These are phyloP conservation scores for Synergus itoensis DNA, from an alignment of 2,888 invertebrate genomes.

Conservation along the genomic window DNA sequence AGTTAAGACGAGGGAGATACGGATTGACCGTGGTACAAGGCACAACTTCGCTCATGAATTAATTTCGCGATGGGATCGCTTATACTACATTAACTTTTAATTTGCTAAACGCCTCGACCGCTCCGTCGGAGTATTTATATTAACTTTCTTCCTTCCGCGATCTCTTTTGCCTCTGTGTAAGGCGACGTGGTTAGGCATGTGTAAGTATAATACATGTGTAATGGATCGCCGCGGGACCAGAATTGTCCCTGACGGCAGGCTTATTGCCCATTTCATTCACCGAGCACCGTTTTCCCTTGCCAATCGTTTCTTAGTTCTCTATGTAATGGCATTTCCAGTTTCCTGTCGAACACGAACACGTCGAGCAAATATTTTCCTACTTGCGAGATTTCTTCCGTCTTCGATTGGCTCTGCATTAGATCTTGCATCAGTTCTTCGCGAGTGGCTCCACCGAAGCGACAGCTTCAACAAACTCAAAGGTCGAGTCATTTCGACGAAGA, in stretches of 20 bases:
- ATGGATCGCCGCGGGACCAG: slow-evolving; percentile 54
- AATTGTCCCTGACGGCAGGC: slow-evolving; percentile 57
- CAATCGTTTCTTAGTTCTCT: slow-evolving; percentile 1
- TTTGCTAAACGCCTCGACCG: slow-evolving; percentile 59
- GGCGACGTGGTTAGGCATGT: not conserved
- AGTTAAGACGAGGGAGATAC: slow-evolving; percentile 47
- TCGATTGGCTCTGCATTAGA: slow-evolving; percentile 31
- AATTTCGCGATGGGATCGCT: slow-evolving; percentile 65
- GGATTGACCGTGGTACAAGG: slow-evolving; percentile 57
- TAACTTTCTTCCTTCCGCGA: slow-evolving; percentile 47
- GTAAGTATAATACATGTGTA: slow-evolving; percentile 44
- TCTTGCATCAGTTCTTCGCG: slow-evolving; percentile 10
- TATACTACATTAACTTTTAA: slow-evolving; percentile 67
- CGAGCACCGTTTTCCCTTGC: not conserved
- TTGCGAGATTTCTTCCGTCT: slow-evolving; percentile 24
- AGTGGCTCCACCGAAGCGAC: not conserved
- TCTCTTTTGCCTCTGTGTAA: slow-evolving; percentile 22
- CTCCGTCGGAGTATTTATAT: slow-evolving; percentile 50
- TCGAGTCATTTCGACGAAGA: not conserved
- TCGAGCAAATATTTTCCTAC: slow-evolving; percentile 34
- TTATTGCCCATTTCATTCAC: slow-evolving; percentile 49
- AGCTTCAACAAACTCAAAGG: not conserved
- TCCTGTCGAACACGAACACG: slow-evolving; percentile 29
- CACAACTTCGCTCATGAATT: slow-evolving; percentile 65
- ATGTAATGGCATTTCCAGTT: slow-evolving; percentile 18